These are phyloP conservation scores for Drosophila busckii DNA, from an alignment of 1,140 invertebrate species.

Conservation along the genomic window DNA sequence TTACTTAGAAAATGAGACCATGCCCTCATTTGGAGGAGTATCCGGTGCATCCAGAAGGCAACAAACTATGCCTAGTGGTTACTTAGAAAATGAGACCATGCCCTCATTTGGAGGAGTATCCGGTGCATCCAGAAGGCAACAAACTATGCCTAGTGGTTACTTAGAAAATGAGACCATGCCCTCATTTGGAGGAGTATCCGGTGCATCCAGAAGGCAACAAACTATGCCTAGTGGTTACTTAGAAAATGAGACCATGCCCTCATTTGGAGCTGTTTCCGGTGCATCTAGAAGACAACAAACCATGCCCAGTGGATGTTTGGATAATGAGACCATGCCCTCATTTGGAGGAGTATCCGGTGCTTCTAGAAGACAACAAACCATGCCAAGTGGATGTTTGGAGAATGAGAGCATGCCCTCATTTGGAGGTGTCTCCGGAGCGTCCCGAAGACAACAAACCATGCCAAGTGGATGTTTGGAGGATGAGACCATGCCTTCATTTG, in stretches of 20 bases:
- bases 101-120: no score
- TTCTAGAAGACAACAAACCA: not conserved
- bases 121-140: no score
- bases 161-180: no score
- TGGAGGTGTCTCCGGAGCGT: not conserved
- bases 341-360: no score
- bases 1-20: not conserved
- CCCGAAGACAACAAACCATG: not conserved
- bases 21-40: conserved; percentile 1
- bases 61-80: no score
- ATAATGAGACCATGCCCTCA: not conserved
- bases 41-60: not conserved
- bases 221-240: not conserved
- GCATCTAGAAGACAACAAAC: not conserved
- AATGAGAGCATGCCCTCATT: conserved; percentile 11
- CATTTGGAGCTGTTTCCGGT: not conserved
- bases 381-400: not conserved
- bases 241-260: conserved; percentile 2
- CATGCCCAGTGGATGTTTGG: not conserved
- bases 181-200: no score
- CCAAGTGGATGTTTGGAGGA: conserved; percentile 3
- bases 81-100: no score
- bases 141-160: no score
- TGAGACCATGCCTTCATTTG: conserved; percentile 3
- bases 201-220: no score